These are phyloP conservation scores for Siderastrea radians DNA, from an alignment of 92 coral and sea anemone genomes.

Conservation along the genomic window DNA sequence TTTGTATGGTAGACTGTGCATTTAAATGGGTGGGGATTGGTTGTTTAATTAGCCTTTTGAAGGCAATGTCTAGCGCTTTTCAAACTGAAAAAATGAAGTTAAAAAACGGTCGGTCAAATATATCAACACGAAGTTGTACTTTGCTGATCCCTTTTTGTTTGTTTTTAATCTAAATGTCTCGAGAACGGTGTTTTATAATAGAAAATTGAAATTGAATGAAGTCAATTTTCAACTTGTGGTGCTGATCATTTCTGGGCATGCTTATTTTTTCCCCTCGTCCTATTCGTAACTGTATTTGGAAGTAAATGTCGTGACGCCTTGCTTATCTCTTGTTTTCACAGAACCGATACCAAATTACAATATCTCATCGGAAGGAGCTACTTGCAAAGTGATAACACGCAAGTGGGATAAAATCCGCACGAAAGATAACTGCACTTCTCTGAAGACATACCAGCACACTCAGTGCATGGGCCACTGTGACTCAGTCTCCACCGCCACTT, in stretches of 20 bases:
- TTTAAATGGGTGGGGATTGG: too few species aligned
- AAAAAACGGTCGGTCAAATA: too few species aligned
- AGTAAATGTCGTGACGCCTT: neutral
- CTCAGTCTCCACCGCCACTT: conserved; percentile 53
- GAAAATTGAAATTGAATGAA: too few species aligned
- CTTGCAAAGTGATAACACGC: neutral
- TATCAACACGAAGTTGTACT: too few species aligned
- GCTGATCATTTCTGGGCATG: neutral
- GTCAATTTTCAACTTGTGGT: too few species aligned
- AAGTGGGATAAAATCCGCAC: conserved; percentile 26
- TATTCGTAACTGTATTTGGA: neutral
- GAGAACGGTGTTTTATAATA: too few species aligned
- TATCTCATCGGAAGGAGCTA: neutral
- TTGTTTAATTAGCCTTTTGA: too few species aligned
- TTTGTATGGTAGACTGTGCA: too few species aligned
- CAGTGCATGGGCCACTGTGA: conserved; percentile 69
- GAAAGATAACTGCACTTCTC: conserved; percentile 70
- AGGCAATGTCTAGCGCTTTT: too few species aligned
- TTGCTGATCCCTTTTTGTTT: too few species aligned
- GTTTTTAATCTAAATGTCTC: too few species aligned
- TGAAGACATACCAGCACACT: conserved; percentile 16
- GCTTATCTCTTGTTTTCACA: neutral
- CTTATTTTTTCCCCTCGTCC: neutral
- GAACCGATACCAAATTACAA: conserved; percentile 28
- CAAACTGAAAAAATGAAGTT: too few species aligned